Evolutionary conservation across 2,113 vertebrate species (phyloP), one percentile per base, ranked within the genome.

Genomic region (Pandion haliaetus): DNA sequence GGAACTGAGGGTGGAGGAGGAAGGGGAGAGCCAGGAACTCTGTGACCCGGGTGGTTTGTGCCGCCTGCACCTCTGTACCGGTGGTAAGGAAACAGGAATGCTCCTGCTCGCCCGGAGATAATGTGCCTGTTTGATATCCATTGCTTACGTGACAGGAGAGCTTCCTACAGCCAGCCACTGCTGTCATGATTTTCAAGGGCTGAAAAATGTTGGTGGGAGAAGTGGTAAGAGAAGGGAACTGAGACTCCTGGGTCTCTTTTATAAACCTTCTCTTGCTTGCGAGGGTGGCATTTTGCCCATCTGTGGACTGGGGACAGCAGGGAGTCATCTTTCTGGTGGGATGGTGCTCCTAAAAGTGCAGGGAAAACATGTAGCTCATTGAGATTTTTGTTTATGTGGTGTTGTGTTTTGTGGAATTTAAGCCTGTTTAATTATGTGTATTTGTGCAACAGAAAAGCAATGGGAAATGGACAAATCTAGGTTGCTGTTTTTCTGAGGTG

Each of bases 21-120:
- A 98, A 65, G 73, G 88, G 59, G 96, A 96, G 85, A 98, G 95
- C 88, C 97, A 82, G 18, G 96, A 97, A 61, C 98, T 97, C 65
- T 98, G 98, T 92, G 98, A 98, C 49, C 96, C 44, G 0, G 77
- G 97, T 87, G 96, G 95, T 93, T 98, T 98, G 90, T 98, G 98
- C 89, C 98, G 42, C 82, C 95, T 98, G 65, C 98, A 98, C 79
- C 96, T 98, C 82, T 98, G 98, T 93, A 97, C 98, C 1, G 38
- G 97, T 87, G 98, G 98, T 98, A 98, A 98, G 98, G 92, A 95
- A 91, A 72, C 31, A n/a, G 58, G 36, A 59, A 50, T 20, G 31
- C 28, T 80, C 65, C 54, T 66, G 49, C 71, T 91, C 7, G 4
- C 47, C 70, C 0, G 8, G 62, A 66, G 69, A 76, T 86, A 62